These are phyloP conservation scores for Muscicapa striata DNA, from an alignment of 2,797 vertebrate species.

Conservation along the genomic window DNA sequence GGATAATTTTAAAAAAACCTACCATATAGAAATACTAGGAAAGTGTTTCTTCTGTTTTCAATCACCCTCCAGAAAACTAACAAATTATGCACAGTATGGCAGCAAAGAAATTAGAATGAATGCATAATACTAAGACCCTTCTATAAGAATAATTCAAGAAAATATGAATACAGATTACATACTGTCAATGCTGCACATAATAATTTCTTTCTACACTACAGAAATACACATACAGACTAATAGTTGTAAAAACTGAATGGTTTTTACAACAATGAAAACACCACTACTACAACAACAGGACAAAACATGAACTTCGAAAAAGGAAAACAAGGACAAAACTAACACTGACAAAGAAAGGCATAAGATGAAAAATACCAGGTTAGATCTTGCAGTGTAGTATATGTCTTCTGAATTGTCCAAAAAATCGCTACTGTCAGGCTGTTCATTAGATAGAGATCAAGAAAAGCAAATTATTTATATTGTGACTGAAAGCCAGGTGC, in stretches of 20 bases:
- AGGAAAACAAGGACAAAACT: slow-evolving; percentile 68
- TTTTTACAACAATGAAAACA: slow-evolving; percentile 23
- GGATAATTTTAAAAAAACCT: neutral
- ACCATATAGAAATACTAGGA: neutral
- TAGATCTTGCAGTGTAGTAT: slow-evolving; percentile 99
- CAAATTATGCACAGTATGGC: neutral
- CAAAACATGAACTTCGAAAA: slow-evolving; percentile 41
- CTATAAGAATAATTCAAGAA: neutral
- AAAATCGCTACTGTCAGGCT: slow-evolving; percentile 94
- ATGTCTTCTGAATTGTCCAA: slow-evolving; percentile 97
- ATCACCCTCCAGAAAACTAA: neutral
- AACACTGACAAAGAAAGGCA: slow-evolving; percentile 77
- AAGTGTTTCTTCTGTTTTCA: neutral
- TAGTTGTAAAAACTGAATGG: neutral
- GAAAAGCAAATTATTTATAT: slow-evolving; percentile 88
- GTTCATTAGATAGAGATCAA: slow-evolving; percentile 89
- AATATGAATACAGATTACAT: neutral
- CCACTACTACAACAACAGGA: slow-evolving; percentile 15
- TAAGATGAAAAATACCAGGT: slow-evolving; percentile 90
- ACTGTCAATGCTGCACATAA: neutral
- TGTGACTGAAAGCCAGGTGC: slow-evolving; percentile 66
- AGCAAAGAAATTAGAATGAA: neutral
- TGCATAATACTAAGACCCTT: neutral
- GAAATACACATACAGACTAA: neutral
- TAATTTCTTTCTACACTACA: neutral